Conservation (phyloP, 2,888 invertebrate genomes). For the Leucania comma region DNA sequence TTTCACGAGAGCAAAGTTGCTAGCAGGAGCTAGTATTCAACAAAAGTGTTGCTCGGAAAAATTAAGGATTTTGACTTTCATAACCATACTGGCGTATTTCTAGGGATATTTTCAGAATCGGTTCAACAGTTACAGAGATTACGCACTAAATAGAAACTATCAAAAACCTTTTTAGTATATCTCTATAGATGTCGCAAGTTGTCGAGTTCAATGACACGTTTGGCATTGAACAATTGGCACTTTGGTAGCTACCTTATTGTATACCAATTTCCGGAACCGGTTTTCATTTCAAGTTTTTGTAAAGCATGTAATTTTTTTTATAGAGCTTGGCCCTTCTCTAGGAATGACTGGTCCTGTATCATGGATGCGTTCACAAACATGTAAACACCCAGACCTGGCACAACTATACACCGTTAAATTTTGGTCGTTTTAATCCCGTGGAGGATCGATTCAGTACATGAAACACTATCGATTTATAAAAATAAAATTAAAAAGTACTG, state of each 20-base stretch:
- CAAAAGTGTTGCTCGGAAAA: background rate
- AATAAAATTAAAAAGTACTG: no score
- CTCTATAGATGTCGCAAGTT: background rate
- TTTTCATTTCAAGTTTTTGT: constrained; percentile 12
- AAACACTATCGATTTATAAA: no score
- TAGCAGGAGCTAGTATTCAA: background rate
- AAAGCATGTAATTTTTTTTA: background rate
- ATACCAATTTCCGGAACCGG: constrained; percentile 24
- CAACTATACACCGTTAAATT: no score
- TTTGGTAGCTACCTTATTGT: constrained; percentile 2
- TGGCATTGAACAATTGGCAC: constrained; percentile 43
- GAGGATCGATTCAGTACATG: no score
- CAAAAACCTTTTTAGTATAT: no score
- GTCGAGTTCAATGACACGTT: constrained; percentile 44
- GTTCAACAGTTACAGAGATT: no score
- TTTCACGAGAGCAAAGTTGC: no score
- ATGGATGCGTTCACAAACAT: background rate
- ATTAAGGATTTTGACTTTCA: background rate
- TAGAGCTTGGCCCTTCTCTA: no score
- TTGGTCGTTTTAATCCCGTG: no score
- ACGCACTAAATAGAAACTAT: no score
- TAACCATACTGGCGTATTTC: background rate
- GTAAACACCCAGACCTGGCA: background rate
- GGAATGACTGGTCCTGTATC: no score
- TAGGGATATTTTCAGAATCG: background rate